Base-by-base conservation (phyloP, 2,797 vertebrate genomes). In the Diceros bicornis region DNA sequence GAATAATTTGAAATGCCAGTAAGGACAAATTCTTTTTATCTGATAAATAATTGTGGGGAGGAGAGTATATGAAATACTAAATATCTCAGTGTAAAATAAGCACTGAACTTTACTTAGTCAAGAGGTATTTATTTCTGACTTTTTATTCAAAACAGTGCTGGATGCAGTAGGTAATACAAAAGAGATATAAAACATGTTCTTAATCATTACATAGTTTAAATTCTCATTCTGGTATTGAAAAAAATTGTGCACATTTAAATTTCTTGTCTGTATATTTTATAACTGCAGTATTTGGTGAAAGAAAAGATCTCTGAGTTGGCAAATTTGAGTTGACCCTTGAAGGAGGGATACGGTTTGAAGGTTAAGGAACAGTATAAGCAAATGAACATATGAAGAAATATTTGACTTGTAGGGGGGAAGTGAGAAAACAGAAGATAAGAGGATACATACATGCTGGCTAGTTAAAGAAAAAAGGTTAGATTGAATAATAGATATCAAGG, bases 1-100 rank as follows among this genome's bases (percentile, higher is more conserved):
- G 62, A 91, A 79, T 64, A 55, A 44, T 85, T 77, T 87, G 79
- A 91, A 75, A 79, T 96, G 20, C 52, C 59, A 87, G 7, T 91
- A 34, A 94, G 59, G 17, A 34, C 50, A 88, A 61, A 72, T 90
- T 82, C n/a, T 74, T 96, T 89, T 96, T 88, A 72, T 91, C 7
- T 78, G 55, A 68, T 85, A 34, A 27, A 50, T 47, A 69, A 47
- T 88, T 90, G 37, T 75, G 5, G n/a, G 7, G 52, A 75, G 41
- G 34, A 96, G 12, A 59, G n/a, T 74, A 1, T 97, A 55, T 66
- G 13, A 96, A 95, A 84, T 55, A 87, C 68, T 79, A 27, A 92
- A 74, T 94, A 78, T 71, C 23, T 94, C 50, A 71, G 32, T 71
- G 9, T 75, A 74, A 74, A 59, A 89, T 72, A 50, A 75, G 64